A percentile compares a stretch with the other conserved stretches of the same genome.
These are phyloP conservation scores for Hemicordylus capensis DNA, from an alignment of 2,113 vertebrate species.

Conservation along the genomic window DNA sequence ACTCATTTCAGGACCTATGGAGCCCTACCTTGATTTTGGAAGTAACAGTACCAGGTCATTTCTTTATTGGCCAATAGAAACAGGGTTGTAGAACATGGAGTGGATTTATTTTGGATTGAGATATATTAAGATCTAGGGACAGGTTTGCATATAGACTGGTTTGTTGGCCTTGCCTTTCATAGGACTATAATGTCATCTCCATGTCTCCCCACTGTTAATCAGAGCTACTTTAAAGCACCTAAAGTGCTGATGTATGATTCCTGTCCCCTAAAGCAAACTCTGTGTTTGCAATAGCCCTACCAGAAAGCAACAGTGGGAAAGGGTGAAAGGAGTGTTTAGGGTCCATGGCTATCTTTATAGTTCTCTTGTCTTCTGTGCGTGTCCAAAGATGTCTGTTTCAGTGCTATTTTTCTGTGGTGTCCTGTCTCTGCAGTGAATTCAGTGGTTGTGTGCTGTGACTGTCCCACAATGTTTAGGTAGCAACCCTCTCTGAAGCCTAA, in stretches of 20 bases:
- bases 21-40: slow-evolving; percentile 50
- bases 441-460: slow-evolving; percentile 76
- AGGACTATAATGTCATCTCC: slow-evolving; percentile 40
- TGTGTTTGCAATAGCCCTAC: slow-evolving; percentile 14
- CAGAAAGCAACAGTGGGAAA: slow-evolving; percentile 50
- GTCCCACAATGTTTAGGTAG: slow-evolving; percentile 74
- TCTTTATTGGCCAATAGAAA: slow-evolving; percentile 47
- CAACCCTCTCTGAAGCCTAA: slow-evolving; percentile 74
- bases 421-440: slow-evolving; percentile 76
- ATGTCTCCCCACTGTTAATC: slow-evolving; percentile 15
- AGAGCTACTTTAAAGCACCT: slow-evolving; percentile 39
- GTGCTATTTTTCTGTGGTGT: slow-evolving; percentile 77
- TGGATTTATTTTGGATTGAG: slow-evolving; percentile 25
- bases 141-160: slow-evolving; percentile 17
- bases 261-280: neutral
- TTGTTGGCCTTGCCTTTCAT: slow-evolving; percentile 48
- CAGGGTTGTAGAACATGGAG: slow-evolving; percentile 29
- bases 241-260: slow-evolving; percentile 22
- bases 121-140: neutral
- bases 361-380: slow-evolving; percentile 74
- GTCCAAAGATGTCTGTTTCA: slow-evolving; percentile 79
- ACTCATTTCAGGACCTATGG: slow-evolving; percentile 52
- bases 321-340: slow-evolving; percentile 29
- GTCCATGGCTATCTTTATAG: slow-evolving; percentile 63
- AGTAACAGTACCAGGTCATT: slow-evolving; percentile 41